A percentile compares a stretch with the other conserved stretches of the same genome.
Evolutionary conservation across 2,113 vertebrate genomes (phyloP).

Genomic region (Nothoprocta pentlandii): DNA sequence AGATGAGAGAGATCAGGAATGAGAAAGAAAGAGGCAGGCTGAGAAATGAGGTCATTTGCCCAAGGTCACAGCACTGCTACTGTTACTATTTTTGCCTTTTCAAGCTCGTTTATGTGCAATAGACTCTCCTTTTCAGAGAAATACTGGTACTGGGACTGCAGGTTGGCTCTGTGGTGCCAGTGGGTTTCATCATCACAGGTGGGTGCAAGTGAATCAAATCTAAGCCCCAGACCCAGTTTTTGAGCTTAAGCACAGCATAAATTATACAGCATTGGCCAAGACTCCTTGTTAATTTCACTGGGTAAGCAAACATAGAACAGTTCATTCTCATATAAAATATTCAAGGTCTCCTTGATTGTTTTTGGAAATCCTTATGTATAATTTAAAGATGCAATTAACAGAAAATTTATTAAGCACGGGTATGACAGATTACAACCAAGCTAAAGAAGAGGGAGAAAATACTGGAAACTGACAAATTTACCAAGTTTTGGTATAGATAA

Average conservation of each 20-base stretch:
- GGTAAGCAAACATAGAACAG: constrained; percentile 31
- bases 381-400: constrained; percentile 35
- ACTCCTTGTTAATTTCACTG: constrained; percentile 37
- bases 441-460: not conserved
- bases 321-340: constrained; percentile 52
- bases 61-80: not conserved
- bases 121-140: not conserved
- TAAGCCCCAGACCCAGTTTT: not conserved
- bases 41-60: not conserved
- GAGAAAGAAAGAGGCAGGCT: not conserved
- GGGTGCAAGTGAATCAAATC: not conserved
- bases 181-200: not conserved
- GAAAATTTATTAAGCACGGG: constrained; percentile 17
- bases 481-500: not conserved
- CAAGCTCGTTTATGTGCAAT: not conserved
- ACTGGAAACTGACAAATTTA: not conserved
- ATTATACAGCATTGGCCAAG: not conserved
- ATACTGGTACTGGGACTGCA: not conserved
- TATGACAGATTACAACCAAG: not conserved
- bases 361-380: constrained; percentile 28
- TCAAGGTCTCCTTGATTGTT: constrained; percentile 20
- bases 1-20: not conserved
- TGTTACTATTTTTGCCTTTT: not conserved
- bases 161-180: not conserved
- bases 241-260: not conserved